Conservation (phyloP, 2,888 invertebrate species). For the Beris morrisii region DNA sequence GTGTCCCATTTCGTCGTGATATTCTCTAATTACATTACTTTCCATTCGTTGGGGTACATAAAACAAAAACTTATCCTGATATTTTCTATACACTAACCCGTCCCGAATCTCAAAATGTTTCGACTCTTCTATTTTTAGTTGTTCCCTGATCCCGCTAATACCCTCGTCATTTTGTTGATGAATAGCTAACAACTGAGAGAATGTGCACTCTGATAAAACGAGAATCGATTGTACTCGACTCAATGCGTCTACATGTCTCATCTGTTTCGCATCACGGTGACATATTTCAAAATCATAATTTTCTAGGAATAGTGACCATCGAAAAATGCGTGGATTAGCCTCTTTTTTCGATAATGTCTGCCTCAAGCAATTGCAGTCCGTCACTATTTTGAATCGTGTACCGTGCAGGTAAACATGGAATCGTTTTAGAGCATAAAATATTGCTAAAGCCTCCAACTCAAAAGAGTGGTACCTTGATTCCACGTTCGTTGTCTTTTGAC, state of each 20-base stretch:
- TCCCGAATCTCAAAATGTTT: conserved; percentile 9
- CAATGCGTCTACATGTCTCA: conserved; percentile 38
- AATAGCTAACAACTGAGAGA: neutral
- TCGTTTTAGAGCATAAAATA: conserved; percentile 11
- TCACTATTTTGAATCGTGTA: conserved; percentile 23
- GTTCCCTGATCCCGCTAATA: conserved; percentile 1
- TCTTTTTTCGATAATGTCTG: conserved; percentile 34
- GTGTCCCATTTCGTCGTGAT: conserved; percentile 36
- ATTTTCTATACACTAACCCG: conserved; percentile 18
- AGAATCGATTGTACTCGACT: conserved; percentile 21
- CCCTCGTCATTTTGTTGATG: conserved; percentile 1
- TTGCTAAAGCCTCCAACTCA: conserved; percentile 20
- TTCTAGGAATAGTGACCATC: conserved; percentile 26
- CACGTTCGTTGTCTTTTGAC: conserved; percentile 41
- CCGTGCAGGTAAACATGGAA: conserved; percentile 17
- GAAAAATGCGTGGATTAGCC: conserved; percentile 28
- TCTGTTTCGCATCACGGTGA: conserved; percentile 33
- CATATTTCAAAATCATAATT: conserved; percentile 32
- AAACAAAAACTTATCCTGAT: conserved; percentile 26
- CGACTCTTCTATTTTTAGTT: conserved; percentile 8
- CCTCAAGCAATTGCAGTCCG: conserved; percentile 25
- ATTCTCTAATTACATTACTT: conserved; percentile 31
- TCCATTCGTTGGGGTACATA: conserved; percentile 37
- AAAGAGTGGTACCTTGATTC: conserved; percentile 13
- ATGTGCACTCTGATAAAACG: conserved; percentile 7